phyloP scores from a whole-genome alignment of 1,140 invertebrate species.

The Drosophila athabasca region DNA sequence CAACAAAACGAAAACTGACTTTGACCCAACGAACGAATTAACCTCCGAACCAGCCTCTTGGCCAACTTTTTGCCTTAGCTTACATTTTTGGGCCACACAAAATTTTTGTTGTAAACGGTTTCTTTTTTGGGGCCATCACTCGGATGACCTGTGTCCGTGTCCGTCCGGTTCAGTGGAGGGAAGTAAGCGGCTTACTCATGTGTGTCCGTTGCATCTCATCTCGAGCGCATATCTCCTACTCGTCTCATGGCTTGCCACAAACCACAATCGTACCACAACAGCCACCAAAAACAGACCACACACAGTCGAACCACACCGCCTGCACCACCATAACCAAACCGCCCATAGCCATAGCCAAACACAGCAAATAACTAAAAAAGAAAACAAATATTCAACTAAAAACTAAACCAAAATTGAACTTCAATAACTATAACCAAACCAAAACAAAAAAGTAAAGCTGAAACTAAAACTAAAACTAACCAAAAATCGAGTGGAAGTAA shows the following conservation, averaged over 20 bases:
- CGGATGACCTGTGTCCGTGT: too few relatives aligned
- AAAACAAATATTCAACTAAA: conserved; percentile 7
- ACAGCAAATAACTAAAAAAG: conserved; percentile 7
- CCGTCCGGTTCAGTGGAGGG: conserved; percentile 9
- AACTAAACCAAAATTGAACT: conserved; percentile 27
- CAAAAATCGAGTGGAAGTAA: too few relatives aligned
- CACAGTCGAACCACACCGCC: conserved; percentile 37
- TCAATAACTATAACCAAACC: conserved; percentile 22
- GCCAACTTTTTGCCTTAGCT: conserved; percentile 48
- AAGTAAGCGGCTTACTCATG: conserved; percentile 27
- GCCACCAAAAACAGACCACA: conserved; percentile 33
- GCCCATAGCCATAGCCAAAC: conserved; percentile 36
- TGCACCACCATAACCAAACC: conserved; percentile 46
- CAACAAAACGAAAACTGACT: conserved; percentile 11
- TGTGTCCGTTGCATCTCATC: conserved; percentile 67
- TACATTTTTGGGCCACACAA: conserved; percentile 35
- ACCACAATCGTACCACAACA: conserved; percentile 12
- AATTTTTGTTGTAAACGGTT: background rate
- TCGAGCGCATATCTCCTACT: conserved; percentile 43
- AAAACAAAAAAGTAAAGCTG: conserved; percentile 1
- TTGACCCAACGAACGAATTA: conserved; percentile 40
- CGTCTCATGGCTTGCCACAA: conserved; percentile 60
- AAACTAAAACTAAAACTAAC: conserved; percentile 11
- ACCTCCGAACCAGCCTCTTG: conserved; percentile 44
- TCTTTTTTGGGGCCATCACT: conserved; percentile 7